Conservation (phyloP, 1,140 invertebrate genomes). For the Tetraneura akinire region DNA sequence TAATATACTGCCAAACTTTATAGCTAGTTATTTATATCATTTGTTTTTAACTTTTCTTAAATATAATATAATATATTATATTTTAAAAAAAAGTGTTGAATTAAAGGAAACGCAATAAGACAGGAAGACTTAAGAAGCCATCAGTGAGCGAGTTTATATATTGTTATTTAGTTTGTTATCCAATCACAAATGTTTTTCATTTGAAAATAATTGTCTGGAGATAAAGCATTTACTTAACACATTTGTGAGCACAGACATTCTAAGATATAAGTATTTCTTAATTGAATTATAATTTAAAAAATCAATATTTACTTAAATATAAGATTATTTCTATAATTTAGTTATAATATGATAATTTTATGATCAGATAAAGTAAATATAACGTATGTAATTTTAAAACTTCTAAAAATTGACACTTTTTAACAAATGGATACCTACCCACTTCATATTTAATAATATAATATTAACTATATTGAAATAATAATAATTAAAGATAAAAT, state of each 20-base stretch:
- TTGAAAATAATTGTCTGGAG: slow-evolving; percentile 6
- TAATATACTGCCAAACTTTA: too few species aligned
- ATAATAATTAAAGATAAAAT: too few species aligned
- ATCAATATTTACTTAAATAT: too few species aligned
- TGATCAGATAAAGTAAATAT: too few species aligned
- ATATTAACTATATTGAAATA: too few species aligned
- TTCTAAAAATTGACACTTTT: too few species aligned
- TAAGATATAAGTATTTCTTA: neutral
- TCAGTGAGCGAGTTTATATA: neutral
- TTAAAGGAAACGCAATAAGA: neutral
- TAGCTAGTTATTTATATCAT: neutral
- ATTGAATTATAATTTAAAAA: neutral
- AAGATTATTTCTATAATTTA: too few species aligned
- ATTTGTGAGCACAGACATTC: neutral
- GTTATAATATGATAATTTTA: too few species aligned
- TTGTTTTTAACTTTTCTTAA: neutral
- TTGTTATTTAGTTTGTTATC: slow-evolving; percentile 4
- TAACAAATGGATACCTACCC: too few species aligned
- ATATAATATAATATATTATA: too few species aligned
- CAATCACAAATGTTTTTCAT: slow-evolving; percentile 1
- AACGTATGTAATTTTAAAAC: too few species aligned
- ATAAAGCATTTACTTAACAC: neutral
- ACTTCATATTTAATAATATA: too few species aligned
- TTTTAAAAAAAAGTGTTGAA: neutral
- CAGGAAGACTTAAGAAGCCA: neutral